Evolutionary conservation across 2,888 invertebrate species (phyloP).

Genomic region (Tiliacea citrago): DNA sequence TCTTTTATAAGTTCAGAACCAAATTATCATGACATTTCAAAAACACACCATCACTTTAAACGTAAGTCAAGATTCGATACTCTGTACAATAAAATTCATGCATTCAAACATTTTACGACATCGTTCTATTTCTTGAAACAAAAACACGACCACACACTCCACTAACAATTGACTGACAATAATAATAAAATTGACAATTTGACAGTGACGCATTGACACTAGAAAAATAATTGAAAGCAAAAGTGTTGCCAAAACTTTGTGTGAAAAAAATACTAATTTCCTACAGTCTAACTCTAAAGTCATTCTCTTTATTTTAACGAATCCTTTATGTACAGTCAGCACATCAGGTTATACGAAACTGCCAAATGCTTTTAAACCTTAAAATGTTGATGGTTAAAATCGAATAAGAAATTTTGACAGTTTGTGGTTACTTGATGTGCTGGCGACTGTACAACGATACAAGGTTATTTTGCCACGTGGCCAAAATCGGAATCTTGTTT

Average conservation of each 20-base stretch:
- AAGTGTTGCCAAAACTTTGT: slow-evolving; percentile 25
- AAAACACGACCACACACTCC: slow-evolving; percentile 79
- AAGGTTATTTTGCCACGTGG: background rate
- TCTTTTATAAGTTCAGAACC: slow-evolving; percentile 27
- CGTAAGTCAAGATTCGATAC: slow-evolving; percentile 68
- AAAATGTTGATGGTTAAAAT: no score
- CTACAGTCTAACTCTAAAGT: background rate
- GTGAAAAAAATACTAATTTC: slow-evolving; percentile 15
- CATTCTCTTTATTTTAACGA: background rate
- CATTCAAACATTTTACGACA: slow-evolving; percentile 80
- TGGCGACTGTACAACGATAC: no score
- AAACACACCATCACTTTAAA: slow-evolving; percentile 73
- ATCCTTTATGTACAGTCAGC: background rate
- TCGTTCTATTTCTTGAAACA: slow-evolving; percentile 72
- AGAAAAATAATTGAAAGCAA: slow-evolving; percentile 1
- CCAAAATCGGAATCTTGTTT: no score
- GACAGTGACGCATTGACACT: slow-evolving; percentile 31
- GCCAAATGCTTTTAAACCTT: no score
- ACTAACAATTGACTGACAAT: slow-evolving; percentile 72
- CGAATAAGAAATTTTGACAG: no score
- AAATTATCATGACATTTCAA: slow-evolving; percentile 73
- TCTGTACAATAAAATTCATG: slow-evolving; percentile 71
- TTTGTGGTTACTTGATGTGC: no score
- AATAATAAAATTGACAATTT: slow-evolving; percentile 3
- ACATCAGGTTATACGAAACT: no score